Percentiles rank a stretch among this genome's conserved stretches.
phyloP scores from a whole-genome alignment of 2,113 vertebrate genomes.

The Tachuris rubrigastra region DNA sequence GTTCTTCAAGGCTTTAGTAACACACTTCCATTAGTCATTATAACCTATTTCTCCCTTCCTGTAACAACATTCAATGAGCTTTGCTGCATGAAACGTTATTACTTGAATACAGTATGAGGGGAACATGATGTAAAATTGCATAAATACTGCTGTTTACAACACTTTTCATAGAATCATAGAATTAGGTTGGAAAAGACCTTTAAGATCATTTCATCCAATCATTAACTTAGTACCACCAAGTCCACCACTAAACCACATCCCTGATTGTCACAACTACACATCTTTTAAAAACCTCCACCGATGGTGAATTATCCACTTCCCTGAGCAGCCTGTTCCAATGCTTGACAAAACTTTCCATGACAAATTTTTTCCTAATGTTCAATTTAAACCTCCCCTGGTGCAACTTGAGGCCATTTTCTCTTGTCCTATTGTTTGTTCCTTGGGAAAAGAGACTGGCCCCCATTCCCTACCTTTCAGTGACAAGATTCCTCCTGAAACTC shows the following conservation, averaged over 20 bases:
- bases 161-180: background rate
- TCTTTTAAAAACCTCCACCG: background rate
- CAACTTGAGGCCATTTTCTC: background rate
- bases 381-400: background rate
- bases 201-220: background rate
- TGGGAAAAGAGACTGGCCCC: fast-evolving
- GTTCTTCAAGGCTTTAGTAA: background rate
- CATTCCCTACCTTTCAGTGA: background rate
- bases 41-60: background rate
- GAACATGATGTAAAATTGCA: background rate
- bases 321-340: background rate
- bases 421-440: background rate
- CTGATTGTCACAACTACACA: too few relatives aligned
- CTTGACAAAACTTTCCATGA: background rate
- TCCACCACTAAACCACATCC: background rate
- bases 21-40: background rate
- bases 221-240: fast-evolving
- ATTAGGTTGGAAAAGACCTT: background rate
- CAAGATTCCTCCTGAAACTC: background rate
- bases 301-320: background rate
- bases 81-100: background rate
- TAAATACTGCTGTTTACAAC: background rate
- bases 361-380: background rate
- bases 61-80: background rate
- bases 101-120: background rate